phyloP scores from a whole-genome alignment of 2,113 vertebrate genomes.

The Platichthys stellatus region DNA sequence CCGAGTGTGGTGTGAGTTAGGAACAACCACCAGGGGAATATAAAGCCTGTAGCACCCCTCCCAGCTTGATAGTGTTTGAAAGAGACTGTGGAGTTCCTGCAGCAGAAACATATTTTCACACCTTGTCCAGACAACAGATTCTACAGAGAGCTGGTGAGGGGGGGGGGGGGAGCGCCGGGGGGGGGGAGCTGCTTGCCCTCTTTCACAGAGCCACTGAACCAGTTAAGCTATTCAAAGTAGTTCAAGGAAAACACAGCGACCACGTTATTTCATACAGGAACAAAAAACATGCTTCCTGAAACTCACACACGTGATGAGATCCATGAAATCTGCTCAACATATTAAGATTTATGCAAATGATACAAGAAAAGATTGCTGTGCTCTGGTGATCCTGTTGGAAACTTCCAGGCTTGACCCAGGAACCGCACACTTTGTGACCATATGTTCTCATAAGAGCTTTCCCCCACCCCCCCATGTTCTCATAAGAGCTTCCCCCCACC shows the following conservation, averaged over 20 bases:
- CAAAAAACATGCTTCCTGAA: neutral
- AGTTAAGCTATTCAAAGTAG: conserved; percentile 1
- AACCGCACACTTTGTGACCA: conserved; percentile 45
- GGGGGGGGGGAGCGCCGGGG: too few species aligned
- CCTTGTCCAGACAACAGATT: conserved; percentile 33
- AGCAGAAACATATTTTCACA: conserved; percentile 48
- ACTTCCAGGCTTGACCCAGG: conserved; percentile 15
- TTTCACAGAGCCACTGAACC: conserved; percentile 6
- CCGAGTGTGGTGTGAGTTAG: conserved; percentile 32
- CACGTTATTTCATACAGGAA: neutral
- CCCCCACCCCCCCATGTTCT: too few species aligned
- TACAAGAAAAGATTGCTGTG: conserved; percentile 14
- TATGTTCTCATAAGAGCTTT: conserved; percentile 36
- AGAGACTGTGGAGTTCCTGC: conserved; percentile 45
- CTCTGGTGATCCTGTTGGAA: conserved; percentile 47
- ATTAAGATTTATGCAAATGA: conserved; percentile 33
- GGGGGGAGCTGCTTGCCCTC: neutral
- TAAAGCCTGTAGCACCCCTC: conserved; percentile 32
- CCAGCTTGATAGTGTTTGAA: conserved; percentile 60
- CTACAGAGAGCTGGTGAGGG: neutral
- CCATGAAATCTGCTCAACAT: neutral
- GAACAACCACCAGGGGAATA: conserved; percentile 51
- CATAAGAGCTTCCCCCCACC: conserved; percentile 29
- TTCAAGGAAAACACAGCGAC: neutral
- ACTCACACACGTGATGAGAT: neutral